Evolutionary conservation across 37 sponge, comb jelly and placozoan species (phyloP).

Genomic region (Halichondria panicea): DNA sequence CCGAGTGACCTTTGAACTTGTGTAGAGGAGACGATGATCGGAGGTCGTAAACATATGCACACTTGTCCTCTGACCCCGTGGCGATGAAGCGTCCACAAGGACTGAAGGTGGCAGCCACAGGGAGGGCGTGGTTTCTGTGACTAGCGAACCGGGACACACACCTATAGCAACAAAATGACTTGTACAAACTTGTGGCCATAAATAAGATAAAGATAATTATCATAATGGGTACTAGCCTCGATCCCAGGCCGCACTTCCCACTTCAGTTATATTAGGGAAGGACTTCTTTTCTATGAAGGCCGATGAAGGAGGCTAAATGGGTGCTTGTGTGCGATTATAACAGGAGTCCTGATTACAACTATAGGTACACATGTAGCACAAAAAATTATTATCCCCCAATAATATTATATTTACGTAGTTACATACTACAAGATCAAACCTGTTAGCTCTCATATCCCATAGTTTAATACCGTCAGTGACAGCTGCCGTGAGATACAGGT

Average conservation of each 20-base stretch:
- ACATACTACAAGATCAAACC: slow-evolving; percentile 21
- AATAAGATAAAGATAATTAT: too few relatives aligned
- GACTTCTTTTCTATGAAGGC: neutral
- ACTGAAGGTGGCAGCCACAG: slow-evolving; percentile 74
- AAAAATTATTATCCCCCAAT: neutral
- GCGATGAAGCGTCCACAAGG: slow-evolving; percentile 88
- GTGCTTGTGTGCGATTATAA: too few relatives aligned
- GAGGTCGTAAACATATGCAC: slow-evolving; percentile 85
- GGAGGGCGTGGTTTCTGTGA: slow-evolving; percentile 50
- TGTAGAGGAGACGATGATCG: slow-evolving; percentile 56
- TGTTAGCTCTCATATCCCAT: slow-evolving; percentile 85
- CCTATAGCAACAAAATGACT: slow-evolving; percentile 18
- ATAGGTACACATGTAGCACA: neutral
- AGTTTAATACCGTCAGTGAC: slow-evolving; percentile 83
- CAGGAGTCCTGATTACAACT: neutral
- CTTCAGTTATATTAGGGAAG: too few relatives aligned
- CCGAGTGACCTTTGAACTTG: slow-evolving; percentile 69
- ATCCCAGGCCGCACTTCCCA: too few relatives aligned
- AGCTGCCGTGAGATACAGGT: slow-evolving; percentile 85
- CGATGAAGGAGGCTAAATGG: too few relatives aligned
- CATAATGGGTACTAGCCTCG: too few relatives aligned
- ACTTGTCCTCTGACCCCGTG: slow-evolving; percentile 85
- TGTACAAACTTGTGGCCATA: too few relatives aligned
- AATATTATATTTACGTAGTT: neutral
- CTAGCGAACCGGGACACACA: slow-evolving; percentile 63